Base-by-base conservation (phyloP, 2,888 invertebrate species). In the Liopterus haemorrhoidalis region DNA sequence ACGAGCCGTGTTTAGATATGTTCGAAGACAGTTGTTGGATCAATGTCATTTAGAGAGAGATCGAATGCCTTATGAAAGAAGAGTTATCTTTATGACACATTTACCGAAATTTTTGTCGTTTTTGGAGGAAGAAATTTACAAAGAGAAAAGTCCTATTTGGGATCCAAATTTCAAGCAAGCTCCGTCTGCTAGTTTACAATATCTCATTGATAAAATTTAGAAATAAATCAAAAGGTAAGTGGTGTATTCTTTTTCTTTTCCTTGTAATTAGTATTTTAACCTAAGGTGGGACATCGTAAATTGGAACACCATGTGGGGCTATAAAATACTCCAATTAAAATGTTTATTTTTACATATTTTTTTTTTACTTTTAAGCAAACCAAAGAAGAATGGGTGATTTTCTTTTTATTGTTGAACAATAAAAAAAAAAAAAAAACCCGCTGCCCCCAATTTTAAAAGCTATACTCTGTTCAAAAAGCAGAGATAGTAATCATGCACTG, bases 61-160 rank as follows among this genome's bases (percentile, higher is more conserved):
- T 62, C 81, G 86, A 42, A 89, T 94, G 81, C 85, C 91, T 0
- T 81, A 84, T 0, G 92, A 94, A 57, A 89, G 91, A 60, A 71
- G 85, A 59, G 78, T 83, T 1, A 70, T 92, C 41, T 83, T 93
- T 1, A 71, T 94, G 5, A 88, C 85, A 0, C 89, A 93, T 67
- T 90, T 95, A 68, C 94, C 95, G 0, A 88, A 90, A 47, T 94
- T 96, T 69, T 71, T 96, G 45, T 85, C 89, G 9, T 74, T 89
- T 60, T 70, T 95, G 5, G 91, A 94, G 58, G 84, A 85, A 48
- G 95, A 95, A 62, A 82, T 95, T 40, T 85, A 90, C 64, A 81
- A 85, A 15, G 73, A 81, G 16, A 83, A 75, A 59, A 94, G 94
- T 0, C 91, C 92, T 0, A 93, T 95, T 52, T 96, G 94, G 93